A percentile compares a stretch with the other conserved stretches of the same genome.
phyloP scores from a whole-genome alignment of 2,888 invertebrate species.

The Tenodera sinensis region DNA sequence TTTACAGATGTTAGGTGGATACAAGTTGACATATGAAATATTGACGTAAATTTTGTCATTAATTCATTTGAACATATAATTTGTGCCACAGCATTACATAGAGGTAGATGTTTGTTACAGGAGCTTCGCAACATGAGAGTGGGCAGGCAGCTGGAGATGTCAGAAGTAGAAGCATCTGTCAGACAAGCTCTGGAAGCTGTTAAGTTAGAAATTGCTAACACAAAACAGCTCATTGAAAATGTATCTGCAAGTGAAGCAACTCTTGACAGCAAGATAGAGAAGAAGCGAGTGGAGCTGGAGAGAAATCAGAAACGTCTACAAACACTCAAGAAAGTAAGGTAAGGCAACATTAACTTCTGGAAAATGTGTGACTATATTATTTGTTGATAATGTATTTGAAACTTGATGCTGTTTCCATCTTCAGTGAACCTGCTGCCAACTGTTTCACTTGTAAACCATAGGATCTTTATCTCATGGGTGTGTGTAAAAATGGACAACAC shows the following conservation, averaged over 20 bases:
- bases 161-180: constrained; percentile 74
- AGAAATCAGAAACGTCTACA: constrained; percentile 89
- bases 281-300: constrained; percentile 83
- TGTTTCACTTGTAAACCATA: too few relatives aligned
- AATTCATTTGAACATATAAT: too few relatives aligned
- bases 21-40: too few relatives aligned
- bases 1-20: too few relatives aligned
- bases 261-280: constrained; percentile 87
- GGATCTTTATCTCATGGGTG: too few relatives aligned
- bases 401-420: too few relatives aligned
- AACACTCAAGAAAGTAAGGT: constrained; percentile 92
- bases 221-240: constrained; percentile 73
- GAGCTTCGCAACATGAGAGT: constrained; percentile 77
- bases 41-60: too few relatives aligned
- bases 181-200: constrained; percentile 69
- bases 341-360: constrained; percentile 31
- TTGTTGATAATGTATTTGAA: too few relatives aligned
- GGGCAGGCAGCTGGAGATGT: constrained; percentile 75
- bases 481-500: too few relatives aligned
- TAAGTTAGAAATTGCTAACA: constrained; percentile 66
- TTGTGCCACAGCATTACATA: too few relatives aligned
- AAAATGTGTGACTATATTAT: too few relatives aligned
- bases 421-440: too few relatives aligned
- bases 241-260: constrained; percentile 85
- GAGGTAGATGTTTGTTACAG: constrained; percentile 42